These are phyloP conservation scores for Lichenostomus cassidix DNA, from an alignment of 2,113 vertebrate species.

Conservation along the genomic window DNA sequence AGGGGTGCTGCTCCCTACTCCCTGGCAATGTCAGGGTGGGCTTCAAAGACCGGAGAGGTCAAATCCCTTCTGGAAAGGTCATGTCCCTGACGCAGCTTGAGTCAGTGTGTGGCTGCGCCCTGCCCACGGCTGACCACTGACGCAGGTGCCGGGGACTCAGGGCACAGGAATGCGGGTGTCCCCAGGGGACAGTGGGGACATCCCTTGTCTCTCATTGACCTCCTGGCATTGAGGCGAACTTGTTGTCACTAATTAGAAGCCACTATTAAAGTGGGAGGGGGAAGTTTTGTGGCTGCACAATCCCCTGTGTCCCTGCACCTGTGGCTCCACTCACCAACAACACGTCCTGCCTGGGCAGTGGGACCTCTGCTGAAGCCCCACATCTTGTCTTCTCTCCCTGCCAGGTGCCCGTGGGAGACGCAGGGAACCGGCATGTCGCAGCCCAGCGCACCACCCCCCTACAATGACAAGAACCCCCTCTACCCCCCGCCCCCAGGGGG, in stretches of 20 bases:
- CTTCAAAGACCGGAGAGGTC: accelerated
- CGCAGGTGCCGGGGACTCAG: neutral
- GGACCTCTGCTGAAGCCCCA: neutral
- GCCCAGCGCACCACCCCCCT: conserved; percentile 84
- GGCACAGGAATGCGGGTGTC: neutral
- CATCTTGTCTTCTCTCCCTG: neutral
- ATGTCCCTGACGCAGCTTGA: accelerated
- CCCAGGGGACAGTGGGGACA: neutral
- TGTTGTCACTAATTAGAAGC: neutral
- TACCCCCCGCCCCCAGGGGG: conserved; percentile 65
- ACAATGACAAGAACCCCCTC: conserved; percentile 79
- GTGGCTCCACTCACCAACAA: accelerated
- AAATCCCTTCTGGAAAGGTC: neutral
- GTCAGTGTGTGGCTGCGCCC: neutral
- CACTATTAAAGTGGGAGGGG: neutral
- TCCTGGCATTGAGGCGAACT: neutral
- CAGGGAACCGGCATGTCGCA: conserved; percentile 77
- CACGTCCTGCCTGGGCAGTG: accelerated
- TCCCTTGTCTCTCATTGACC: neutral
- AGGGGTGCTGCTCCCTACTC: neutral
- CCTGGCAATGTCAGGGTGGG: accelerated
- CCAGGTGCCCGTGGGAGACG: conserved; percentile 27
- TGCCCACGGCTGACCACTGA: neutral
- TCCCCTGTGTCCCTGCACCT: neutral
- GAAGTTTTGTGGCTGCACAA: neutral